Evolutionary conservation across 1,140 invertebrate species (phyloP), one percentile per base, ranked within the genome.

Genomic region (Drosophila albomicans): DNA sequence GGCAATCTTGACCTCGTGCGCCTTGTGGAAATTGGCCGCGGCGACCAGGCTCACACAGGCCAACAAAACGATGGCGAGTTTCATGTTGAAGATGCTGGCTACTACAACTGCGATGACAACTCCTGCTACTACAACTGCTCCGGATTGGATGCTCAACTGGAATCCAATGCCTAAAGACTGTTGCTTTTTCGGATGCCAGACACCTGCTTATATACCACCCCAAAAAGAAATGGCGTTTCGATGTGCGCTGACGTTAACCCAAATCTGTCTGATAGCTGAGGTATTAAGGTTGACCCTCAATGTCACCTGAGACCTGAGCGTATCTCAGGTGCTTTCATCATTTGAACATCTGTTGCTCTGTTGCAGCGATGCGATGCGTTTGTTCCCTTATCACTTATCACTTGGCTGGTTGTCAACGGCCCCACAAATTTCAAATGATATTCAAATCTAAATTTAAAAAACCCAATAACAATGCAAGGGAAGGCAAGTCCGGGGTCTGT

Each of bases 151-250:
- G 68, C 63, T 52, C 52, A 49, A 68, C 41, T 63, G 52, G 69
- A 20, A 75, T 84, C 85, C 82, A 91, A 91, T 81, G 56, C 91
- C 90, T 91, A 91, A 91, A 91, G 91, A 91, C 91, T 91, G 91
- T 90, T 91, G 77, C 41, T 71, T 61, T 51, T 56, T 45, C 15
- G 25, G 5, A 2, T 32, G 1, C n/a, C 7, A n/a, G 7, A 2
- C 28, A 10, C 20, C 5, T 10, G 48, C 52, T 87, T 87, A 65
- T 87, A 87, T 87, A 87, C 57, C 77, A 2, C 11, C 25, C 61
- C 13, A 20, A 49, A 15, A 5, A 15, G 28, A 56, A 52, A 52
- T 32, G 11, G 7, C 28, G 30, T 54, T 6, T 51, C 13, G 15
- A 35, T 0, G 35, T 41, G 5, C 6, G 5, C 6, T 43, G 35